A percentile compares a stretch with the other conserved stretches of the same genome.
Conservation (phyloP, 2,113 vertebrate genomes). For the Oryzias woworae region DNA sequence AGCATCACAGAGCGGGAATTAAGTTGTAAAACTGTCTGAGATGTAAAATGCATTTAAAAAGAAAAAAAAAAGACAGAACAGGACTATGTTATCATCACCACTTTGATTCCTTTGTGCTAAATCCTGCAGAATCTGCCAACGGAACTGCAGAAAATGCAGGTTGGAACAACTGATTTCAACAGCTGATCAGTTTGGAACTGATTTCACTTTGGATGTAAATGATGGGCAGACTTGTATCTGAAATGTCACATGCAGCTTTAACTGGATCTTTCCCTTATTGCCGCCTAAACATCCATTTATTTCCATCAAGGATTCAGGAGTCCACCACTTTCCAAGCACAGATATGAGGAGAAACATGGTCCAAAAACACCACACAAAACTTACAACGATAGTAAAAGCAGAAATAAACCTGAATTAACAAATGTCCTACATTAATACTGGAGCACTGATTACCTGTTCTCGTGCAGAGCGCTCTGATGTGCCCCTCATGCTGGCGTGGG, state of each 20-base stretch:
- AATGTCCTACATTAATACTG: neutral
- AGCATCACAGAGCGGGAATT: neutral
- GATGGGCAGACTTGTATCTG: neutral
- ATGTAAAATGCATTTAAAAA: neutral
- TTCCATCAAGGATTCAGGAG: neutral
- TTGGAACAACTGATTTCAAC: too few relatives aligned
- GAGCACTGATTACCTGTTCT: slow-evolving; percentile 82
- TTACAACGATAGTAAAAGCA: neutral
- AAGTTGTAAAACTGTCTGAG: slow-evolving; percentile 1
- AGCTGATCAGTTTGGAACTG: too few relatives aligned
- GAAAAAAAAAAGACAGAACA: neutral
- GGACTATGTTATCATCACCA: neutral
- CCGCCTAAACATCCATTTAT: neutral
- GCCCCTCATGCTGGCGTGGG: slow-evolving; percentile 82
- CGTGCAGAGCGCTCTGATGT: slow-evolving; percentile 82
- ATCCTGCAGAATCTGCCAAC: slow-evolving; percentile 6
- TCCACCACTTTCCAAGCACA: neutral
- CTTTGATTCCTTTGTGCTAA: neutral
- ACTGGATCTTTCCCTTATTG: too few relatives aligned
- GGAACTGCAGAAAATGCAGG: neutral
- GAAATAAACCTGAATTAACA: neutral
- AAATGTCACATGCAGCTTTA: neutral
- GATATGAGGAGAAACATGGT: neutral
- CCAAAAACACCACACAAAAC: neutral
- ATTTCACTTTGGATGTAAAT: too few relatives aligned